phyloP scores from a whole-genome alignment of 2,113 vertebrate species.

The Cavia aperea region DNA sequence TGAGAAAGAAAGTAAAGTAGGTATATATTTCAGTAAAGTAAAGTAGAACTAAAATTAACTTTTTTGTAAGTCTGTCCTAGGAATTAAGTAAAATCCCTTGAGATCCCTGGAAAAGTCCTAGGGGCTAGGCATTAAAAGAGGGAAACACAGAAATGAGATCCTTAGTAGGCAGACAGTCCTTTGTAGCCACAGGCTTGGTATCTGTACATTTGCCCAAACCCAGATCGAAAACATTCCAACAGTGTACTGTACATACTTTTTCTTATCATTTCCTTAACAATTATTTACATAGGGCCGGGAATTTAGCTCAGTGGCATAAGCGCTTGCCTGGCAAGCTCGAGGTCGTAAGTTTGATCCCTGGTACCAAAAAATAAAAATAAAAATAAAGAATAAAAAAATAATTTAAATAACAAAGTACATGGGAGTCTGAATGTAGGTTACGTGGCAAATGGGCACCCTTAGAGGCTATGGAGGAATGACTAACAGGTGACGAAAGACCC shows the following conservation, averaged over 20 bases:
- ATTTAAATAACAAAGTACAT: neutral
- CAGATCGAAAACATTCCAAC: neutral
- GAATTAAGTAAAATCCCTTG: constrained; percentile 31
- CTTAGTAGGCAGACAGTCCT: neutral
- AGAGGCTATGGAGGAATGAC: neutral
- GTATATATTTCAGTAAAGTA: constrained; percentile 16
- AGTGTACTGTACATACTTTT: too few species aligned
- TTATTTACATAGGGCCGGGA: neutral
- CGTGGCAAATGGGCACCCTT: neutral
- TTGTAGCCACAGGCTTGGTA: neutral
- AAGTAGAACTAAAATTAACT: constrained; percentile 25
- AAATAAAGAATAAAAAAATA: neutral
- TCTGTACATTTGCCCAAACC: neutral
- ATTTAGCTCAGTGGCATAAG: too few species aligned
- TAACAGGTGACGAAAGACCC: neutral
- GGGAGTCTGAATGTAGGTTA: neutral
- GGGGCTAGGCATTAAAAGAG: neutral
- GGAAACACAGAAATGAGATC: neutral
- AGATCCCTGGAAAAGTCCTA: neutral
- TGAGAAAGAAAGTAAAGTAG: neutral
- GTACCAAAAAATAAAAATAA: too few species aligned
- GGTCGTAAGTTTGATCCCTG: too few species aligned
- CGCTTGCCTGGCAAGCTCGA: too few species aligned
- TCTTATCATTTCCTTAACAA: neutral
- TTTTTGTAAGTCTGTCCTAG: constrained; percentile 12